Evolutionary conservation across 2,888 invertebrate species (phyloP).

Genomic region (Galeopsomyia nigrocyanea): DNA sequence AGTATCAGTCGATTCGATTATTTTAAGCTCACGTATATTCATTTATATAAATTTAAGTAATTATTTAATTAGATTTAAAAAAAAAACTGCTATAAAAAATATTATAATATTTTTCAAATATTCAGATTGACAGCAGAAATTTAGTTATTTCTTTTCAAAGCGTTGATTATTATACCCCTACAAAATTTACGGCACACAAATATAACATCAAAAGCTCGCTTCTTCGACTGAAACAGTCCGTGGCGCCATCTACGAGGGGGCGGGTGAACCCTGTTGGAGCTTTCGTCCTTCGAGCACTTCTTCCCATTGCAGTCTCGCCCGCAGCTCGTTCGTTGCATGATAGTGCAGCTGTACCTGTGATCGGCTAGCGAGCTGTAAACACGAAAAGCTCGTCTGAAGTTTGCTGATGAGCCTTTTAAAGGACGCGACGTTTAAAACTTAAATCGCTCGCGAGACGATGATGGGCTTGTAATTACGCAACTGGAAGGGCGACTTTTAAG

Average conservation of each 20-base stretch:
- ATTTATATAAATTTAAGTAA: no score
- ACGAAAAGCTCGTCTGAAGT: not conserved
- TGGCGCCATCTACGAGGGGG: slow-evolving; percentile 51
- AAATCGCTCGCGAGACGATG: slow-evolving; percentile 19
- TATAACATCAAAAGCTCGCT: not conserved
- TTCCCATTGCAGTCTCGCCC: slow-evolving; percentile 36
- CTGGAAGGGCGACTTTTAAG: not conserved
- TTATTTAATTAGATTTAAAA: no score
- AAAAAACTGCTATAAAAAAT: no score
- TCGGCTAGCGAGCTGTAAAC: slow-evolving; percentile 30
- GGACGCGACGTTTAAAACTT: slow-evolving; percentile 2
- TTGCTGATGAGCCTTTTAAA: not conserved
- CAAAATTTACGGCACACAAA: no score
- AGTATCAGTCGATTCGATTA: no score
- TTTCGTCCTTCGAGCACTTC: slow-evolving; percentile 50
- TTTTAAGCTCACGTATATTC: no score
- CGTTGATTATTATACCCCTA: no score
- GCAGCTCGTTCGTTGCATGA: not conserved
- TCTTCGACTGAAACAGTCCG: slow-evolving; percentile 3
- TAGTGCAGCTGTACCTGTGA: slow-evolving; percentile 37
- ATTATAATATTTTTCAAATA: no score
- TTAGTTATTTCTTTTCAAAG: no score
- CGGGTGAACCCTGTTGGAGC: slow-evolving; percentile 34
- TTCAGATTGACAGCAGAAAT: no score
- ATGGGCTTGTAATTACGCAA: slow-evolving; percentile 12